Base-by-base conservation (phyloP, 2,113 vertebrate species). In the Saguinus imperator region DNA sequence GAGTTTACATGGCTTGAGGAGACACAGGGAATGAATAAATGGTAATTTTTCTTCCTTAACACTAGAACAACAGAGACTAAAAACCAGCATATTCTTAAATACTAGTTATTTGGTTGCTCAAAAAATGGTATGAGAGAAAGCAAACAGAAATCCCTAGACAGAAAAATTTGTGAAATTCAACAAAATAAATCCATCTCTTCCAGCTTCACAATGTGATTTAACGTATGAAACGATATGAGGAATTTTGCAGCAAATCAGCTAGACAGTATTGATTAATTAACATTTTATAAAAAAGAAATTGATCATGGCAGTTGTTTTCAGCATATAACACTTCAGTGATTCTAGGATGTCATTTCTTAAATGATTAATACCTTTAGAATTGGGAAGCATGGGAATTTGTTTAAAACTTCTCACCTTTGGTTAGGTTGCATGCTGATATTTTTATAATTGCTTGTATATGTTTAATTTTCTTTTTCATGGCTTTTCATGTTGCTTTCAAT, bases 71-170 rank as follows among this genome's bases (percentile, higher is more conserved):
- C 1, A 35, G 9, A 23, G 17, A 76, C 18, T n/a, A 11, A 58
- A 68, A 27, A 25, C 6, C 25, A 57, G 12, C 70, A 11, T n/a
- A 48, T 50, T 81, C 10, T 55, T 70, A 77, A 91, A n/a, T 5
- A 14, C 12, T 37, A 50, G 45, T 55, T 12, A 92, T 50, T 68
- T 2, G 11, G 12, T 58, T 68, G 18, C 10, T 50, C 20, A 27
- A 75, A 73, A 50, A 81, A n/a, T 23, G 16, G 4, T 29, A 1
- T 16, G 1, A 80, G 11, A 6, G 0, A 10, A 9, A 57, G 13
- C 58, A 85, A 48, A 37, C 5, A 58, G n/a, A 61, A 82, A 48
- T 73, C 23, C 29, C 9, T 50, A 43, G 25, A 32, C 55, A 90
- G 55, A 21, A 6, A 45, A n/a, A 43, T 27, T 61, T 43, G 18